A percentile compares a stretch with the other conserved stretches of the same genome.
phyloP scores from a whole-genome alignment of 2,113 vertebrate genomes.

The Ctenodactylus gundi region DNA sequence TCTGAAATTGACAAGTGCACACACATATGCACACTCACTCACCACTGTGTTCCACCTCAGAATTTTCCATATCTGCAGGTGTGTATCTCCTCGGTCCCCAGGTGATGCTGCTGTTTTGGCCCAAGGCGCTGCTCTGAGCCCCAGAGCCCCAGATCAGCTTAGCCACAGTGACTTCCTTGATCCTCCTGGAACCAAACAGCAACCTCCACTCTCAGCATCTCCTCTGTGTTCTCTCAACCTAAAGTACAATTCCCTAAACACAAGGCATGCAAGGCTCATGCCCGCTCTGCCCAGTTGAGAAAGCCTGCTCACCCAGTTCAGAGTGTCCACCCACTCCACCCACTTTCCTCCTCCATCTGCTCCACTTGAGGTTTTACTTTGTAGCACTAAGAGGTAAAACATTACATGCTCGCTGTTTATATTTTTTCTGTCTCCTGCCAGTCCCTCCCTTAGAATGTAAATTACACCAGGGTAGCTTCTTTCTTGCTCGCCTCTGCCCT shows the following conservation, averaged over 20 bases:
- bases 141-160: neutral
- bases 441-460: neutral
- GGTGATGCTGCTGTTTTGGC: neutral
- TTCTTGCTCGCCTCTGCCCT: neutral
- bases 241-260: neutral
- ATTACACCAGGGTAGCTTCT: neutral
- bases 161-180: neutral
- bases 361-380: neutral
- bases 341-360: no score
- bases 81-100: neutral
- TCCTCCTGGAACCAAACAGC: neutral
- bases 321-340: neutral
- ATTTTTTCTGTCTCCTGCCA: neutral
- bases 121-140: neutral
- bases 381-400: neutral
- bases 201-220: neutral
- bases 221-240: neutral
- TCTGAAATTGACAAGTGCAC: neutral
- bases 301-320: neutral
- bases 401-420: neutral
- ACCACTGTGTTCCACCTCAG: neutral
- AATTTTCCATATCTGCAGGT: neutral
- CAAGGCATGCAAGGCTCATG: accelerated
- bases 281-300: neutral
- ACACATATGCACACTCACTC: neutral